These are phyloP conservation scores for Sphecodes monilicornis DNA, from an alignment of 2,888 invertebrate species.

Conservation along the genomic window DNA sequence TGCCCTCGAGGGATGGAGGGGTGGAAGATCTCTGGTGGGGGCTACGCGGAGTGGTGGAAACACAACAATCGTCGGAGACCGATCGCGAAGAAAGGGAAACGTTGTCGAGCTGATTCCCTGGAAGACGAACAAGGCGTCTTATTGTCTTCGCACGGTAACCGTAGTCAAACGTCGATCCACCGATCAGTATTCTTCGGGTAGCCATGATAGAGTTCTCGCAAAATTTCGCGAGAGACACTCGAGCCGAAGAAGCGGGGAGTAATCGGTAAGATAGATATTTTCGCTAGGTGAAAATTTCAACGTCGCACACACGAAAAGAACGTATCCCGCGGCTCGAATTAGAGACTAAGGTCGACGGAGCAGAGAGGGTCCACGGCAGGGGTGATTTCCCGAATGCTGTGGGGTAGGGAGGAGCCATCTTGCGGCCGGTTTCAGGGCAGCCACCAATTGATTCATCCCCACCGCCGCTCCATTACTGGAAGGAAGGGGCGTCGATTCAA, in stretches of 20 bases:
- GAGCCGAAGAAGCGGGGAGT: not conserved
- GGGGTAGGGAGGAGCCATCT: slow-evolving; percentile 84
- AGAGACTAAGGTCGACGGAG: slow-evolving; percentile 55
- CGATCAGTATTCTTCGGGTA: not conserved
- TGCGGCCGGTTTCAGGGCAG: slow-evolving; percentile 82
- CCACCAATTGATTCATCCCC: slow-evolving; percentile 84
- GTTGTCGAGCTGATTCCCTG: slow-evolving; percentile 35
- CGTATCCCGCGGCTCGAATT: slow-evolving; percentile 46
- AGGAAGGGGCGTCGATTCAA: slow-evolving; percentile 81
- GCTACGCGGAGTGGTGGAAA: slow-evolving; percentile 49
- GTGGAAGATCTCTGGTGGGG: slow-evolving; percentile 75
- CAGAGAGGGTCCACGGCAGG: slow-evolving; percentile 50
- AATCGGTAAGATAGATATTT: not conserved
- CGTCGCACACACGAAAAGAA: slow-evolving; percentile 16
- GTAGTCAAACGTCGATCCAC: slow-evolving; percentile 1
- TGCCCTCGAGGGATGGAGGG: slow-evolving; percentile 77
- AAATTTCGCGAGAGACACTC: not conserved
- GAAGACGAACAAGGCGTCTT: slow-evolving; percentile 22
- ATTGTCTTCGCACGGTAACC: not conserved
- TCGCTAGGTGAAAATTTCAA: slow-evolving; percentile 10
- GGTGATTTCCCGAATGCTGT: slow-evolving; percentile 70
- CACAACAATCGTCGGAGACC: slow-evolving; percentile 57
- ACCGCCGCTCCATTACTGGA: slow-evolving; percentile 64
- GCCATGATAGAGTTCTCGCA: not conserved
- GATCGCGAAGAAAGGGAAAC: slow-evolving; percentile 62